Evolutionary conservation across 2,113 vertebrate genomes (phyloP).

Genomic region (Prinia subflava): DNA sequence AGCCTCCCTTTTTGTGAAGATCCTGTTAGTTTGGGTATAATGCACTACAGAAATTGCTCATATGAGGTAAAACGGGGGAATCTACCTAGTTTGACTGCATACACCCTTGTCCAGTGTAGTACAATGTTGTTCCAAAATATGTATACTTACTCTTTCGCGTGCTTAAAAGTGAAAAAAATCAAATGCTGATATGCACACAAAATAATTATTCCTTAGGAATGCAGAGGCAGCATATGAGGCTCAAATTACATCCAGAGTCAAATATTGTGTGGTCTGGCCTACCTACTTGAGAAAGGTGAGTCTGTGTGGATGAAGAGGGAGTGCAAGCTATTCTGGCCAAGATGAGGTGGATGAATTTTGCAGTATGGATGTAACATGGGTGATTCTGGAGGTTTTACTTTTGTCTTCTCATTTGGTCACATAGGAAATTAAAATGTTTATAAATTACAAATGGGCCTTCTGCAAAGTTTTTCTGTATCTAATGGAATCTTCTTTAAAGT

Average conservation of each 20-base stretch:
- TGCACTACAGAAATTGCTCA: background rate
- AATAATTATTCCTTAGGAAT: background rate
- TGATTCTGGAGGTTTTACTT: background rate
- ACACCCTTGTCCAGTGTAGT: background rate
- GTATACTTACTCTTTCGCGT: background rate
- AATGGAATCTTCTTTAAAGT: background rate
- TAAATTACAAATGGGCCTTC: background rate
- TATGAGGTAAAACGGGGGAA: background rate
- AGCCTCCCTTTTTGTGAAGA: background rate
- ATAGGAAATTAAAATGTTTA: background rate
- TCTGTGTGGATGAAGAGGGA: background rate
- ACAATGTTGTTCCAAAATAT: background rate
- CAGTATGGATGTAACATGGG: background rate
- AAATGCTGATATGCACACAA: accelerated
- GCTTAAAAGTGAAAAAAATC: background rate
- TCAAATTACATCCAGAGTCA: background rate
- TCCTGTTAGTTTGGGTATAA: background rate
- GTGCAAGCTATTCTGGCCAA: background rate
- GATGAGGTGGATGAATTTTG: background rate
- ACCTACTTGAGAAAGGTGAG: background rate
- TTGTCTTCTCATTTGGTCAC: background rate
- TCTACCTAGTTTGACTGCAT: background rate
- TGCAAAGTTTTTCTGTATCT: background rate
- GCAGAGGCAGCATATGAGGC: background rate
- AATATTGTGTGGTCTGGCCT: background rate